Conservation (phyloP, 2,113 vertebrate species). For the Zosterops pallidus region DNA sequence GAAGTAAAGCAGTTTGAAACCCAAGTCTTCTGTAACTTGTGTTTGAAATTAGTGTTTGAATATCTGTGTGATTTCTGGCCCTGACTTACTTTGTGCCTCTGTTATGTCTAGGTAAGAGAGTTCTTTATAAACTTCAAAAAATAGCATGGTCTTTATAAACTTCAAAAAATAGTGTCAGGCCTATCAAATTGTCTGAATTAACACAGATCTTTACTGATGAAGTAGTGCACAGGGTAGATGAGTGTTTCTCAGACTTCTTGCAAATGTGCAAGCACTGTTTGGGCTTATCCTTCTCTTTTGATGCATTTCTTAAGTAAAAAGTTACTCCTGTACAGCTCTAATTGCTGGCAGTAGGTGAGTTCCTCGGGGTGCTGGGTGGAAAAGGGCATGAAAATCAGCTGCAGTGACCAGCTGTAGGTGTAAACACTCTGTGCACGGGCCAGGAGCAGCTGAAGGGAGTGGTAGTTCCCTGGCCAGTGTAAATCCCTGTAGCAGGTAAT, state of each 20-base stretch:
- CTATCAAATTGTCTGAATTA: not conserved
- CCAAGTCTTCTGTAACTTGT: not conserved
- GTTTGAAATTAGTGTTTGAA: not conserved
- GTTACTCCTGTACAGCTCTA: not conserved
- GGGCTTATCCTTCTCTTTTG: not conserved
- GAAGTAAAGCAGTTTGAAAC: not conserved
- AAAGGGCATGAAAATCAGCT: not conserved
- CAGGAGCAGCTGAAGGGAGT: not conserved
- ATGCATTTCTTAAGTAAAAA: not conserved
- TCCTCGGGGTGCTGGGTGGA: not conserved
- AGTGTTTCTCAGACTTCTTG: not conserved
- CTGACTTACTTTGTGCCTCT: not conserved
- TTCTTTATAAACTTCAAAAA: not conserved
- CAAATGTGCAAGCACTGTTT: not conserved
- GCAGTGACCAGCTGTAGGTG: constrained; percentile 5
- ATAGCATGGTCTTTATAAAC: not conserved
- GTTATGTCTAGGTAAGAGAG: not conserved
- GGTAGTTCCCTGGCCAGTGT: not conserved
- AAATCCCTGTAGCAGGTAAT: constrained; percentile 1
- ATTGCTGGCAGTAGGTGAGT: not conserved
- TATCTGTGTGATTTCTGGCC: not conserved
- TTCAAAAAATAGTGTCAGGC: not conserved
- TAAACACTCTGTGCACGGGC: not conserved
- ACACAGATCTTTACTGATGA: not conserved
- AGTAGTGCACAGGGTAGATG: not conserved